Conservation (phyloP, 1,140 invertebrate species). For the Macrobrachium nipponense region DNA sequence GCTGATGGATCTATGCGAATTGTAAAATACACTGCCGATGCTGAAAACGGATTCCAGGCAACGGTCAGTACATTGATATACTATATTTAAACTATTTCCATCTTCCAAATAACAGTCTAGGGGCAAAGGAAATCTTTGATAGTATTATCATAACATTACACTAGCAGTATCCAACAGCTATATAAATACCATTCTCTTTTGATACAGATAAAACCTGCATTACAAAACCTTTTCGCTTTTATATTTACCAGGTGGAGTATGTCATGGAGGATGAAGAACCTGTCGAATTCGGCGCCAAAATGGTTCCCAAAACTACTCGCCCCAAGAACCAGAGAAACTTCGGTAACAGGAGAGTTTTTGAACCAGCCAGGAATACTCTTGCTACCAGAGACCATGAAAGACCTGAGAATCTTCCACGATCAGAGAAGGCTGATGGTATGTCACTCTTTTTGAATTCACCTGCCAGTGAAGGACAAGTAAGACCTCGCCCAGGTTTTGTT, state of each 20-base stretch:
- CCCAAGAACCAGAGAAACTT: not conserved
- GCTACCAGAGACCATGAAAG: not conserved
- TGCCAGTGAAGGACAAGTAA: not conserved
- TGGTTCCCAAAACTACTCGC: not conserved
- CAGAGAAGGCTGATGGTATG: not conserved
- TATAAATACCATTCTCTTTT: not conserved
- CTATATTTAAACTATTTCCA: not conserved
- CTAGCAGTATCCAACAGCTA: not conserved
- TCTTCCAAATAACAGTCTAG: not conserved
- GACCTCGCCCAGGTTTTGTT: not conserved
- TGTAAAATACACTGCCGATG: conserved; percentile 64
- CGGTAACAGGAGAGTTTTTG: not conserved
- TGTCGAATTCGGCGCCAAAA: not conserved
- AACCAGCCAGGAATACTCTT: not conserved
- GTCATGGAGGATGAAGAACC: conserved; percentile 1
- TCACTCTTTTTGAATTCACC: not conserved
- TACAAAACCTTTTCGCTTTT: not conserved
- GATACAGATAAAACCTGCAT: too few relatives aligned
- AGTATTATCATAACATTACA: not conserved
- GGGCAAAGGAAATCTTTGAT: not conserved
- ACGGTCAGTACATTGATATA: conserved; percentile 37
- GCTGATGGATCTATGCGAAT: conserved; percentile 58
- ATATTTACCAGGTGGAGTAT: conserved; percentile 10
- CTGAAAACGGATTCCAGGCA: conserved; percentile 64
- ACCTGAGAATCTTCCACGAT: not conserved